Evolutionary conservation across 2,797 vertebrate genomes (phyloP).

Genomic region (Chiloscyllium punctatum): DNA sequence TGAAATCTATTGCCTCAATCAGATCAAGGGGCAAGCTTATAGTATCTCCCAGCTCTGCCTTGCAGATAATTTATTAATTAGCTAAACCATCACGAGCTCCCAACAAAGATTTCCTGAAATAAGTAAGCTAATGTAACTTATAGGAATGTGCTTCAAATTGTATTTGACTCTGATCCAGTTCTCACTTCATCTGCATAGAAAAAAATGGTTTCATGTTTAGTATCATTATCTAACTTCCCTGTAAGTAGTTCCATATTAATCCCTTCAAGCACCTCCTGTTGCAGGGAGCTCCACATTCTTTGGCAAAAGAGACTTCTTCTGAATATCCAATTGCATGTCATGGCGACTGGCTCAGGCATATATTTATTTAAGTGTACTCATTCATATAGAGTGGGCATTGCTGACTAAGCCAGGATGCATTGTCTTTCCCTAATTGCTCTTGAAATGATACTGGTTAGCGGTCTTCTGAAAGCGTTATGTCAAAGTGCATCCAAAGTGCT

Average conservation of each 20-base stretch:
- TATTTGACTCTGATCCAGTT: not conserved
- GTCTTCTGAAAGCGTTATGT: too few relatives aligned
- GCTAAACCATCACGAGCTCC: not conserved
- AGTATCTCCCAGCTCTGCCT: not conserved
- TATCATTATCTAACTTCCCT: not conserved
- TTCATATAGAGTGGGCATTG: too few relatives aligned
- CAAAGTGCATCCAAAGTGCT: too few relatives aligned
- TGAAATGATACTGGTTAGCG: too few relatives aligned
- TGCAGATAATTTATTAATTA: not conserved
- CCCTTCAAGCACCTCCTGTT: not conserved
- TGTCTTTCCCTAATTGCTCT: too few relatives aligned
- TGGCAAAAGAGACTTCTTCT: too few relatives aligned
- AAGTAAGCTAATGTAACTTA: not conserved
- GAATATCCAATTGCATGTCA: too few relatives aligned
- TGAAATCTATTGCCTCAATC: not conserved
- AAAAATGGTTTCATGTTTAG: not conserved
- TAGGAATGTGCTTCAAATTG: not conserved
- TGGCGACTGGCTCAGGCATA: not conserved
- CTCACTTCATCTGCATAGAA: not conserved
- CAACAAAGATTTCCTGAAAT: not conserved
- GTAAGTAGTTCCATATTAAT: not conserved
- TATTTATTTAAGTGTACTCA: too few relatives aligned
- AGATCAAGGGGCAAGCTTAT: not conserved
- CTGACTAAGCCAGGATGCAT: too few relatives aligned
- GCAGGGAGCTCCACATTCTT: too few relatives aligned